Base-by-base conservation (phyloP, 2,797 vertebrate genomes). In the Clarias platycephalus region DNA sequence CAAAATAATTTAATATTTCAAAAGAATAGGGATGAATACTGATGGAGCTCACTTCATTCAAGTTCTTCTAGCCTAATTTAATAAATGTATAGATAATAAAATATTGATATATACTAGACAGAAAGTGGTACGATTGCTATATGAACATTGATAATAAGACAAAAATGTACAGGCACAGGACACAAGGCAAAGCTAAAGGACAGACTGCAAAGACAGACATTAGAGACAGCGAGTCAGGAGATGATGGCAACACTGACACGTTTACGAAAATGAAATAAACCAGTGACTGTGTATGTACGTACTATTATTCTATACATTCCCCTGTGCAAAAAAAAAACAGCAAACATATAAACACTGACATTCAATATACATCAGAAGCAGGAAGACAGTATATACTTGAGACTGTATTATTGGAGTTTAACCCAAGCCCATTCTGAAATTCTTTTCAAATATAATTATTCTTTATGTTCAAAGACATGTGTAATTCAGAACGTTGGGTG, bases 141-240 rank as follows among this genome's bases (percentile, higher is more conserved):
- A 68, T 82, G 55, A 75, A 76, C 80, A 87, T 83, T 89, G 90
- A 91, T 82, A 90, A 66, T 87, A 89, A 89, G 85, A 90, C 89
- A 90, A 66, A 83, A 66, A 31, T 62, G 71, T 77, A 55, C 84
- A 85, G 82, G 80, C 82, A 83, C 85, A 83, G 76, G 68, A 76
- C 82, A 75, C 68, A 83, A 71, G 70, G 85, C 85, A 86, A 81
- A 84, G 82, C 70, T 81, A 76, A 60, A 81, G 76, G 71, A 72
- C 66, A 79, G 80, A 72, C 55, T 24, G 44, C 49, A 85, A 28
- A 86, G 64, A 80, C 58, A 72, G 67, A 82, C 58, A 80, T 62
- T 68, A 67, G 83, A 87, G 89, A 90, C 90, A 89, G 91, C 85
- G 87, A 78, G 71, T 80, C 83, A 87, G 72, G 84, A 86, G 83